Base-by-base conservation (phyloP, 2,888 invertebrate genomes). In the Sialis lutaria region DNA sequence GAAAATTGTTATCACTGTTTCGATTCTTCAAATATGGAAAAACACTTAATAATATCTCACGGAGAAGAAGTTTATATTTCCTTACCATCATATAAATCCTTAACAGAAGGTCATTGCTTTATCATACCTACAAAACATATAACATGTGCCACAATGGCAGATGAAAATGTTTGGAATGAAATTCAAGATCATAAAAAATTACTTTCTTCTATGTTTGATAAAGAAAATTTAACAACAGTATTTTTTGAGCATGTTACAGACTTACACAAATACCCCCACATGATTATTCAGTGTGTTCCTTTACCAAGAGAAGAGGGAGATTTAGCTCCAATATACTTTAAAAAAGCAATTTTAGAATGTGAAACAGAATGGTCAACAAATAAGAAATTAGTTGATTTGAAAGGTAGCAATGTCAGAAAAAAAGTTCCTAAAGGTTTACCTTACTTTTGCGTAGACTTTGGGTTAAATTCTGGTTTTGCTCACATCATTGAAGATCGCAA, bases 401-500 rank as follows among this genome's bases (percentile, higher is more conserved):
- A 68, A 6, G 62, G 73, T 1, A 84, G 80, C 59, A 77, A 84
- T 60, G 71, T 97, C 22, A 73, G 90, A 40, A 76, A 75, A 58
- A 78, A 85, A 9, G 69, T 98, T 50, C 98, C 97, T 0, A 91
- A 88, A 65, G 92, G 91, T 0, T 73, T 98, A 52, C 87, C 96
- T 1, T 98, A 97, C 63, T 93, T 98, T 65, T 79, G 83, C 69
- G 85, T 98, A 0, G 83, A 90, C 64, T 97, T 97, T 70, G 95
- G 90, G 12, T 77, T 82, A 68, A 79, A 85, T 40, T 77, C 82
- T 45, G 97, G 97, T 1, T 97, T 84, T 69, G 97, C 93, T 42
- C 97, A 98, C 68, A 88, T 97, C 0, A 91, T 98, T 57, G 97
- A 98, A 67, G 89, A 97, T 64, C 87, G 90, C 60, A 72, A 78